Percentiles rank a stretch among this genome's conserved stretches.
Evolutionary conservation across 2,113 vertebrate species (phyloP).

Genomic region (Brienomyrus brachyistius): DNA sequence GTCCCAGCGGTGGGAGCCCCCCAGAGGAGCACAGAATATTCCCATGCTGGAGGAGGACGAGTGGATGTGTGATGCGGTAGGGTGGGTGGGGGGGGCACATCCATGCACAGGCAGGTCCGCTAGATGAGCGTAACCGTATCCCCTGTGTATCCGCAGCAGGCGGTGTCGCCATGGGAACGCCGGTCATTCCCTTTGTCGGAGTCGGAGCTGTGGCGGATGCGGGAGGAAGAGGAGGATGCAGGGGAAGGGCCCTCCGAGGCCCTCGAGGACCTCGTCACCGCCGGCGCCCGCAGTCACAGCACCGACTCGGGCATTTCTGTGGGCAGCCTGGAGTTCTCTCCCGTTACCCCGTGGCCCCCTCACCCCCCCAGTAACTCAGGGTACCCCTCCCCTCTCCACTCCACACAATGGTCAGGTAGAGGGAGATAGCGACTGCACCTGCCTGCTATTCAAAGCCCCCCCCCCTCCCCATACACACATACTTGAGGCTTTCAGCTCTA

Average conservation of each 20-base stretch:
- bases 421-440: background rate
- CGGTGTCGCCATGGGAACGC: constrained; percentile 40
- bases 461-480: background rate
- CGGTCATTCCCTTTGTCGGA: constrained; percentile 45
- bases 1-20: constrained; percentile 12
- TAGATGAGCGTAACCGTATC: background rate
- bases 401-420: background rate
- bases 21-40: constrained; percentile 37
- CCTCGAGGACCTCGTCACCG: constrained; percentile 20
- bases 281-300: constrained; percentile 39
- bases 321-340: constrained; percentile 42
- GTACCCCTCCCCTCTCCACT: constrained; percentile 18
- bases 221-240: constrained; percentile 25
- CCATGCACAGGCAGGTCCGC: background rate
- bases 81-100: background rate
- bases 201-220: constrained; percentile 33
- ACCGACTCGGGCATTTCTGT: constrained; percentile 44
- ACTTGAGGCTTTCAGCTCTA: background rate
- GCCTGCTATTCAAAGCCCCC: background rate
- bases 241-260: constrained; percentile 12
- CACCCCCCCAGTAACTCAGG: constrained; percentile 33
- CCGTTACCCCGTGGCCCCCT: constrained; percentile 16
- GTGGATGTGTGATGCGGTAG: constrained; percentile 34
- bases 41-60: constrained; percentile 35
- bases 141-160: constrained; percentile 25